phyloP scores from a whole-genome alignment of 1,140 invertebrate species.

The Coptotermes formosanus region DNA sequence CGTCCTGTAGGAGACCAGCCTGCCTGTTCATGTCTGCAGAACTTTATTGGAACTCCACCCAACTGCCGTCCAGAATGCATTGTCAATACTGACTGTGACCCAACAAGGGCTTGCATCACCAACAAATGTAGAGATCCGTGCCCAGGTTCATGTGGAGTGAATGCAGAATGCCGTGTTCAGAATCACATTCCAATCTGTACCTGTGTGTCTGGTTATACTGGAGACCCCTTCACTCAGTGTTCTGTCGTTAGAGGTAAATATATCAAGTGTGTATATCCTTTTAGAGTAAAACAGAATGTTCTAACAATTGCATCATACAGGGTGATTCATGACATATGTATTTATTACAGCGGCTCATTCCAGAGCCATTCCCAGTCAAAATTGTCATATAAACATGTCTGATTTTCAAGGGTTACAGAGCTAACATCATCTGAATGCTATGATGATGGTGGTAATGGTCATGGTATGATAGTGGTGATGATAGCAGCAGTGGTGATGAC shows the following conservation, averaged over 20 bases:
- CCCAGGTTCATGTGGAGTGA: slow-evolving; percentile 64
- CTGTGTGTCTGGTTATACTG: slow-evolving; percentile 61
- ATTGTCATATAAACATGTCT: too few relatives aligned
- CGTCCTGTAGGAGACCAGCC: slow-evolving; percentile 52
- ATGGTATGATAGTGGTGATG: too few relatives aligned
- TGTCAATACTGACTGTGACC: slow-evolving; percentile 55
- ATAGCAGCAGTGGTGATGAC: too few relatives aligned
- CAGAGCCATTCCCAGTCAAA: too few relatives aligned
- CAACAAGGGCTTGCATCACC: slow-evolving; percentile 55
- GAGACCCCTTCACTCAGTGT: slow-evolving; percentile 60
- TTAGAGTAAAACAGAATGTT: not conserved
- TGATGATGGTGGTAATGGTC: too few relatives aligned
- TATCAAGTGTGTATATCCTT: not conserved
- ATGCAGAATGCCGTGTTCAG: slow-evolving; percentile 69
- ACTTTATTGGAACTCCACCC: slow-evolving; percentile 56
- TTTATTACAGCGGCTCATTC: too few relatives aligned
- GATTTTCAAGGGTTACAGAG: too few relatives aligned
- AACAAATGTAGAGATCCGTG: slow-evolving; percentile 72
- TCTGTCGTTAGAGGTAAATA: slow-evolving; percentile 40
- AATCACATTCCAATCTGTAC: slow-evolving; percentile 73
- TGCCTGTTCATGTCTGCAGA: slow-evolving; percentile 56
- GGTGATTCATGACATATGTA: too few relatives aligned
- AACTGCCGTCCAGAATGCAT: slow-evolving; percentile 59
- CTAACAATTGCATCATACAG: too few relatives aligned
- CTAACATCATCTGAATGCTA: too few relatives aligned